Conservation (phyloP, 2,888 invertebrate genomes). For the Tetragnatha montana region DNA sequence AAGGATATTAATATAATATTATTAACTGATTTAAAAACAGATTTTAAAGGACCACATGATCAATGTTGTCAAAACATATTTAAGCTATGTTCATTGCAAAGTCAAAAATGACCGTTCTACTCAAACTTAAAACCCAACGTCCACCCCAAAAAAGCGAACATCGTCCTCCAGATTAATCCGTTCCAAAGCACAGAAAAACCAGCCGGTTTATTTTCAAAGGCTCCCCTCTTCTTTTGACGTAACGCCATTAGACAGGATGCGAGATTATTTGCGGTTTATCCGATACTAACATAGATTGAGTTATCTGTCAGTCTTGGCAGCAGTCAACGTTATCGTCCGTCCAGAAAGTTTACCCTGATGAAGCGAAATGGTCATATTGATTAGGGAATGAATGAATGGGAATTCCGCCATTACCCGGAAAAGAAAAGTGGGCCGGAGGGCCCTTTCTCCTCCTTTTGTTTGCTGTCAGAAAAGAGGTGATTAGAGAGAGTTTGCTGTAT, state of each 20-base stretch:
- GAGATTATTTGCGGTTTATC: constrained; percentile 47
- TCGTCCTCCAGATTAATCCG: neutral
- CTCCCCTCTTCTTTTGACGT: constrained; percentile 20
- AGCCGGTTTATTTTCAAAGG: neutral
- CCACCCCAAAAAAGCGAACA: neutral
- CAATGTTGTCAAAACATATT: no score
- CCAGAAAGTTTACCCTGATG: constrained; percentile 50
- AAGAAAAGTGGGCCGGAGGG: constrained; percentile 10
- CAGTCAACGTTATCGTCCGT: constrained; percentile 38
- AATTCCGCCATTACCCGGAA: constrained; percentile 29
- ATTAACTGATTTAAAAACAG: no score
- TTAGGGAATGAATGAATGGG: constrained; percentile 49
- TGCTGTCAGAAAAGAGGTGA: neutral
- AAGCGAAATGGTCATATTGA: constrained; percentile 52
- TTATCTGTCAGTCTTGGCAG: constrained; percentile 54
- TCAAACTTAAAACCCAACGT: neutral
- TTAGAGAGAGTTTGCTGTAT: no score
- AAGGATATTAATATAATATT: no score
- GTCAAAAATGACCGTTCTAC: no score
- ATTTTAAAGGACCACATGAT: no score
- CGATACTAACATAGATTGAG: constrained; percentile 44
- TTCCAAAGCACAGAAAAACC: neutral
- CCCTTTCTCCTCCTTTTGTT: neutral
- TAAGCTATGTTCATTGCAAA: no score
- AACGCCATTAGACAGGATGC: constrained; percentile 31